A percentile compares a stretch with the other conserved stretches of the same genome.
Evolutionary conservation across 2,113 vertebrate species (phyloP).

Genomic region (Oncorhynchus keta): DNA sequence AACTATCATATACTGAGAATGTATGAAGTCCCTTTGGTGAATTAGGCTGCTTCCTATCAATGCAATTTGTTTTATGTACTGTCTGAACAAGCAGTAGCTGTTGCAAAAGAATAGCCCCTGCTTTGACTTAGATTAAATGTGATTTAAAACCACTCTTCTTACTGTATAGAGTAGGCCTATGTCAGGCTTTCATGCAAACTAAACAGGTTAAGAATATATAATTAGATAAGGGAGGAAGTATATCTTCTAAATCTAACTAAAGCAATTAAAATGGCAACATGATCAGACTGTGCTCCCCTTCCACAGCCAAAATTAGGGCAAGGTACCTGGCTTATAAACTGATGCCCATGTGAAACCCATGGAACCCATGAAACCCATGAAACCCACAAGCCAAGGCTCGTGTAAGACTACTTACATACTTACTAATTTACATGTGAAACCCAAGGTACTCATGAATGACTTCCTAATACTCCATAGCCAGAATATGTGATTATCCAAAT

Average conservation of each 20-base stretch:
- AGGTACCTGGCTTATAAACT: too few relatives aligned
- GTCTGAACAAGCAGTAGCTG: background rate
- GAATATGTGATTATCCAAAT: too few relatives aligned
- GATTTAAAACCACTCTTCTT: background rate
- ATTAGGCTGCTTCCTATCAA: constrained; percentile 26
- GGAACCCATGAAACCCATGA: too few relatives aligned
- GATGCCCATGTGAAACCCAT: too few relatives aligned
- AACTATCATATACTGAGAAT: constrained; percentile 2
- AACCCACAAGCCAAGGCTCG: too few relatives aligned
- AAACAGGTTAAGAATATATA: background rate
- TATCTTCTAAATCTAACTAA: background rate
- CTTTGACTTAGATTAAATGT: background rate
- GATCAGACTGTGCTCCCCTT: too few relatives aligned
- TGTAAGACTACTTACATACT: too few relatives aligned
- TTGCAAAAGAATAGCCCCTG: background rate
- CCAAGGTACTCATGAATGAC: too few relatives aligned
- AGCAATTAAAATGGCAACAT: background rate
- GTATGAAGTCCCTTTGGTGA: constrained; percentile 7
- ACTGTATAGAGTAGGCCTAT: background rate
- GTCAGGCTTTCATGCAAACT: background rate
- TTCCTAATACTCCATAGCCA: too few relatives aligned
- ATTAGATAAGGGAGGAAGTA: background rate
- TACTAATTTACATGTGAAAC: too few relatives aligned
- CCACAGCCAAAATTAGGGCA: too few relatives aligned
- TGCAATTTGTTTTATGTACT: constrained; percentile 10